These are phyloP conservation scores for Ptilorrhoa leucosticta DNA, from an alignment of 2,113 vertebrate species.

Conservation along the genomic window DNA sequence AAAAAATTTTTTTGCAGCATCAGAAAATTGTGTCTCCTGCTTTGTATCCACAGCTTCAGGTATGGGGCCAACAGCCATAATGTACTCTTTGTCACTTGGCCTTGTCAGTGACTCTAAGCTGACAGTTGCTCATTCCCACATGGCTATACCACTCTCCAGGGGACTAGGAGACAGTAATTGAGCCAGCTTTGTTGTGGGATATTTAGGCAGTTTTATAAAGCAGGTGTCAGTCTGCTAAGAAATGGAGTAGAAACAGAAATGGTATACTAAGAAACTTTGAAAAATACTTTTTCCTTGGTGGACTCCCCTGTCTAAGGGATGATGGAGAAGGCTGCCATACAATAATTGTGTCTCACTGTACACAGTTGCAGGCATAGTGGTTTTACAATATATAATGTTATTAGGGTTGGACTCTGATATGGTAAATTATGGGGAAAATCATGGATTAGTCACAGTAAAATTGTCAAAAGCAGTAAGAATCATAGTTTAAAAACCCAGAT, in stretches of 20 bases:
- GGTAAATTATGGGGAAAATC: background rate
- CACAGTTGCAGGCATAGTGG: background rate
- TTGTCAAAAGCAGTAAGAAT: background rate
- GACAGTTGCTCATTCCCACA: background rate
- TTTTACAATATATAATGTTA: background rate
- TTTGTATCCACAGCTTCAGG: background rate
- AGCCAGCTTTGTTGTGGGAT: background rate
- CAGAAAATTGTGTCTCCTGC: background rate
- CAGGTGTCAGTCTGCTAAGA: background rate
- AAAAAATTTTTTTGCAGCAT: background rate
- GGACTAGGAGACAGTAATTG: background rate
- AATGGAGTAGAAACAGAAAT: background rate
- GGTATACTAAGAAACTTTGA: background rate
- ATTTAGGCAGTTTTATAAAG: background rate
- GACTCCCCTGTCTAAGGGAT: background rate
- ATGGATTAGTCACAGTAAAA: background rate
- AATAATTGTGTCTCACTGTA: background rate
- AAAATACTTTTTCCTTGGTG: background rate
- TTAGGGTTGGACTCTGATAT: background rate
- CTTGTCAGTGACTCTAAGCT: constrained; percentile 1
- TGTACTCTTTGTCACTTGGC: background rate
- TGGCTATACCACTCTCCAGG: background rate
- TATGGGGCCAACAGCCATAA: background rate
- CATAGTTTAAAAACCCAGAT: background rate
- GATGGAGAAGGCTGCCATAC: background rate